Percentiles rank a stretch among this genome's conserved stretches.
phyloP scores from a whole-genome alignment of 2,888 invertebrate genomes.

The Ophion ventricosus region DNA sequence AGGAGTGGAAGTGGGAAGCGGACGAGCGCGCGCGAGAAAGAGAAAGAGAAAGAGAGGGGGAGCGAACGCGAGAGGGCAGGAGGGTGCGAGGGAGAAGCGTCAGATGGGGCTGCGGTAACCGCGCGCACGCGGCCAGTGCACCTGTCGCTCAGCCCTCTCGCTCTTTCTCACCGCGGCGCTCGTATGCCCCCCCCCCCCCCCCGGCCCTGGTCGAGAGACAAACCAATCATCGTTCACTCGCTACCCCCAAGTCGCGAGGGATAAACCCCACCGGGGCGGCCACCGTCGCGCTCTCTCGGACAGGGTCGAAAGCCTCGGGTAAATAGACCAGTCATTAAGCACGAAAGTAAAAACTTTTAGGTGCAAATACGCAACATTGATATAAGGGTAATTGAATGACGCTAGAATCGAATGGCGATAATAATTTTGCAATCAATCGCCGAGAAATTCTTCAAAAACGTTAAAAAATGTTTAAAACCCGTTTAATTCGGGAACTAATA shows the following conservation, averaged over 20 bases:
- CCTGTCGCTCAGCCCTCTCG: slow-evolving; percentile 66
- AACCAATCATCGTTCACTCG: slow-evolving; percentile 62
- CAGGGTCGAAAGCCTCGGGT: slow-evolving; percentile 63
- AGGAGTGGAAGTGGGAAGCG: neutral
- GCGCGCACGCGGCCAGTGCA: slow-evolving; percentile 67
- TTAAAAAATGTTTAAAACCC: no score
- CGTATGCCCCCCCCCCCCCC: slow-evolving; percentile 23
- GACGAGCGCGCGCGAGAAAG: slow-evolving; percentile 8
- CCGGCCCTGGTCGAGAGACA: no score
- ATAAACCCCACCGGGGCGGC: slow-evolving; percentile 17
- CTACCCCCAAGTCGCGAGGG: slow-evolving; percentile 15
- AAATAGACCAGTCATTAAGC: no score
- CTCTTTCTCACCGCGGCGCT: slow-evolving; percentile 6
- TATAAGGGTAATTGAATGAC: no score
- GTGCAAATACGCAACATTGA: no score
- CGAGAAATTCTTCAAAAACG: no score
- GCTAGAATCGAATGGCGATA: no score
- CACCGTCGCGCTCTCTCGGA: slow-evolving; percentile 5
- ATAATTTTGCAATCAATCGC: no score
- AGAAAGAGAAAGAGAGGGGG: slow-evolving; percentile 8
- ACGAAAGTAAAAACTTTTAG: no score
- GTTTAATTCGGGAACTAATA: no score
- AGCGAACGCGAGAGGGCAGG: slow-evolving; percentile 6
- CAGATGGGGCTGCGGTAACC: slow-evolving; percentile 48
- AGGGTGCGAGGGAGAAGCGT: slow-evolving; percentile 23